Conservation (phyloP, 1,140 invertebrate genomes). For the Nymphalis io region DNA sequence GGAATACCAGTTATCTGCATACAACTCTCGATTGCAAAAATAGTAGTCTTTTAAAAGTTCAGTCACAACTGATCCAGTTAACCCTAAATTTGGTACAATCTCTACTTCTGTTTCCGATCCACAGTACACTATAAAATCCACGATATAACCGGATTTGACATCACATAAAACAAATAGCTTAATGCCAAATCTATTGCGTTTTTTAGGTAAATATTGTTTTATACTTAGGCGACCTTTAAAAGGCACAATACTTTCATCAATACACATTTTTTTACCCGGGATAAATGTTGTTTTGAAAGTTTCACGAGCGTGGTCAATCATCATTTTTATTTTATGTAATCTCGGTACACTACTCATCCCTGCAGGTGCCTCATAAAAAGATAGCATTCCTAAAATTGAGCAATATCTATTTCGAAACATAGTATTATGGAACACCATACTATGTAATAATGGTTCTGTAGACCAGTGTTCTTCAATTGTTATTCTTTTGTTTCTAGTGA, state of each 20-base stretch:
- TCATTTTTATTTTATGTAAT: constrained; percentile 27
- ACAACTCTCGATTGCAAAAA: constrained; percentile 36
- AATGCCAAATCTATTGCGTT: constrained; percentile 50
- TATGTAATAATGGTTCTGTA: not conserved
- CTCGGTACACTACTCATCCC: not conserved
- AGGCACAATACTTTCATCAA: constrained; percentile 53
- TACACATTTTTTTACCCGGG: constrained; percentile 34
- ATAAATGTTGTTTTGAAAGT: constrained; percentile 37
- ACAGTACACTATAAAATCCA: constrained; percentile 43
- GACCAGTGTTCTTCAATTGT: constrained; percentile 41
- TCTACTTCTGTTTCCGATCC: constrained; percentile 30
- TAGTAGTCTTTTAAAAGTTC: constrained; percentile 31
- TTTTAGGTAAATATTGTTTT: constrained; percentile 53
- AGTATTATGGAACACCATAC: not conserved
- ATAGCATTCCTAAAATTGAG: constrained; percentile 29
- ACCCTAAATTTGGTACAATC: constrained; percentile 35
- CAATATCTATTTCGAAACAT: too few species aligned
- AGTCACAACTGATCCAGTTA: constrained; percentile 35
- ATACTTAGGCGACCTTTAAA: constrained; percentile 49
- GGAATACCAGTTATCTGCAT: constrained; percentile 45
- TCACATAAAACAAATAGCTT: constrained; percentile 53
- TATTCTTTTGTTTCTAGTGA: constrained; percentile 35
- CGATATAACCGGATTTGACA: constrained; percentile 39
- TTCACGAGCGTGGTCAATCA: constrained; percentile 36
- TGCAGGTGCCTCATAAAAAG: constrained; percentile 18